phyloP scores from a whole-genome alignment of 2,113 vertebrate species.

The Triplophysa tibetana region DNA sequence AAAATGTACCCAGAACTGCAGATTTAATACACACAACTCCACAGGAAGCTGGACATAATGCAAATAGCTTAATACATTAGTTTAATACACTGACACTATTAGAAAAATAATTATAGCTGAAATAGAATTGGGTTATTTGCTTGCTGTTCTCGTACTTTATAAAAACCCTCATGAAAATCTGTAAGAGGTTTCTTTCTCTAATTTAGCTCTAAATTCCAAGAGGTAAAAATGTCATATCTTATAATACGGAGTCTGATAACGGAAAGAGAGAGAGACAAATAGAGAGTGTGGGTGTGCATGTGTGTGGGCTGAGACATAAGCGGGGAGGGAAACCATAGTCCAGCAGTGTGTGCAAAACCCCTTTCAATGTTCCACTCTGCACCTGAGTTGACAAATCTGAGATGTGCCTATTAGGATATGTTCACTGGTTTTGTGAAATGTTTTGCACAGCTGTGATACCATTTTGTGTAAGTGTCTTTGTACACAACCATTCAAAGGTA shows the following conservation, averaged over 20 bases:
- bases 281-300: neutral
- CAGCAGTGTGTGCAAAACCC: constrained; percentile 10
- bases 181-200: neutral
- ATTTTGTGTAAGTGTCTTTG: neutral
- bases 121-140: neutral
- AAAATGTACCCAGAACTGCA: constrained; percentile 4
- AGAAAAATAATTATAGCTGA: constrained; percentile 8
- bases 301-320: neutral
- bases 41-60: neutral
- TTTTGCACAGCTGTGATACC: neutral
- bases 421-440: constrained; percentile 12
- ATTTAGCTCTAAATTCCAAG: neutral
- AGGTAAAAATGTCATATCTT: neutral
- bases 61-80: neutral
- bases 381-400: constrained; percentile 23
- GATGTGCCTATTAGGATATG: constrained; percentile 2
- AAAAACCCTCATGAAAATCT: neutral
- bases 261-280: neutral
- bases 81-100: neutral
- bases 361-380: constrained; percentile 27
- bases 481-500: constrained; percentile 17
- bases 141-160: neutral
- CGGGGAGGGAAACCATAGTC: neutral
- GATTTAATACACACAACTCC: constrained; percentile 6
- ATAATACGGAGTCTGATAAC: neutral